A percentile compares a stretch with the other conserved stretches of the same genome.
phyloP scores from a whole-genome alignment of 2,113 vertebrate species.

The Nymphicus hollandicus region DNA sequence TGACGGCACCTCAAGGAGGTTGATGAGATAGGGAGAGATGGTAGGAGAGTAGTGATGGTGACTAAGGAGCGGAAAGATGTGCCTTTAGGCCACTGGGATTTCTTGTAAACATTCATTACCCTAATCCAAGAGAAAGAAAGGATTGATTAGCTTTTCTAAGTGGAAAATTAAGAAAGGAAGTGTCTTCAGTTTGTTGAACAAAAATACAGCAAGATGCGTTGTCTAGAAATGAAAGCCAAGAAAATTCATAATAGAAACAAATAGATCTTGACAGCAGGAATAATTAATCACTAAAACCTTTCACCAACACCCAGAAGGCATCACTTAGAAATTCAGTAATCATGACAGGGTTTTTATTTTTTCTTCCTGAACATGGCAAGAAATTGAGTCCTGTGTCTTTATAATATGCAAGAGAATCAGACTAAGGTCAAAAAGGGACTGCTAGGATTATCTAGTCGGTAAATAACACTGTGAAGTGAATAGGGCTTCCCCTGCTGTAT shows the following conservation, averaged over 20 bases:
- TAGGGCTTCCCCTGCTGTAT: neutral
- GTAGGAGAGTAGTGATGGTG: neutral
- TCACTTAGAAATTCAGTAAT: constrained; percentile 2
- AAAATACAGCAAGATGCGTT: neutral
- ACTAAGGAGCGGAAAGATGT: neutral
- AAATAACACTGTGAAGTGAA: neutral
- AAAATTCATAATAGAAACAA: neutral
- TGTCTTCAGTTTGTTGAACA: neutral
- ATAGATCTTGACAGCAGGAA: neutral
- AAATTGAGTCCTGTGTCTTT: neutral
- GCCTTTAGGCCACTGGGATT: neutral
- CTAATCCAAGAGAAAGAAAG: neutral
- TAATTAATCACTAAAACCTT: constrained; percentile 32
- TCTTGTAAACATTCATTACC: neutral
- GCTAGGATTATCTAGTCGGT: neutral
- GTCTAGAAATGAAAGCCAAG: constrained; percentile 21
- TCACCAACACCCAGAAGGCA: neutral
- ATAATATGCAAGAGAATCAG: neutral
- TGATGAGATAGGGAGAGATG: neutral
- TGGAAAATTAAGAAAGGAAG: neutral
- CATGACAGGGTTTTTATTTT: neutral
- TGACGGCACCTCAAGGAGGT: neutral
- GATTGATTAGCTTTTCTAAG: neutral
- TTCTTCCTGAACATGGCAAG: neutral
- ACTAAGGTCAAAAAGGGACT: neutral